Evolutionary conservation across 2,113 vertebrate genomes (phyloP), one percentile per base, ranked within the genome.

Genomic region (Calidris pygmaea): DNA sequence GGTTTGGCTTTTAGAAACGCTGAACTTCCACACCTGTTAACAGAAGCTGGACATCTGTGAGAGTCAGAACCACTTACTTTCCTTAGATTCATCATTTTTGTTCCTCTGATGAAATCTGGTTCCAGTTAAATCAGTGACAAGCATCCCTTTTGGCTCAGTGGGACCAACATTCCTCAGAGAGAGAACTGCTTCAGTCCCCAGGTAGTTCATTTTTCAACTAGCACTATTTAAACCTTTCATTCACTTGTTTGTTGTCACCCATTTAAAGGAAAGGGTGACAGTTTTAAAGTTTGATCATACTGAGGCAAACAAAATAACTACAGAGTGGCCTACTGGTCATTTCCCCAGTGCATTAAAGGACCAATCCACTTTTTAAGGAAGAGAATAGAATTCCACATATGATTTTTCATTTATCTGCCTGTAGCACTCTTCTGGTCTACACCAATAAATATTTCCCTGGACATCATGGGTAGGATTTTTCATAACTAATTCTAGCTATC

Each of bases 141-240:
- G 14, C 2, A 1, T 12, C 0, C 0, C 24, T 91, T 85, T 82
- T 75, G 7, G 8, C 10, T 81, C n/a, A 76, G 19, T 34, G 16
- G 9, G 41, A 82, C 6, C 4, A 84, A 5, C 17, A 53, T 41
- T 58, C 35, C 63, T 78, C 41, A 62, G 59, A 76, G 23, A 72
- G 3, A 88, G 19, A n/a, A 71, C 12, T n/a, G 22, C 26, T 65
- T 76, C 18, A 6, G 20, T 65, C 9, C 12, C 2, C 26, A 32
- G 8, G 24, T 13, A 41, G 24, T 6, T 74, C 48, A 32, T 73
- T 76, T 62, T n/a, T 70, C 12, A 35, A 4, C 18, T 53, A 26
- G 6, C 19, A 17, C 14, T 62, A 34, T 43, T 66, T 73, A 52
- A 80, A 65, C 6, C 17, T 76, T 73, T 77, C 8, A 32, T 77